A percentile compares a stretch with the other conserved stretches of the same genome.
These are phyloP conservation scores for Guaruba guarouba DNA, from an alignment of 2,113 vertebrate species.

Conservation along the genomic window DNA sequence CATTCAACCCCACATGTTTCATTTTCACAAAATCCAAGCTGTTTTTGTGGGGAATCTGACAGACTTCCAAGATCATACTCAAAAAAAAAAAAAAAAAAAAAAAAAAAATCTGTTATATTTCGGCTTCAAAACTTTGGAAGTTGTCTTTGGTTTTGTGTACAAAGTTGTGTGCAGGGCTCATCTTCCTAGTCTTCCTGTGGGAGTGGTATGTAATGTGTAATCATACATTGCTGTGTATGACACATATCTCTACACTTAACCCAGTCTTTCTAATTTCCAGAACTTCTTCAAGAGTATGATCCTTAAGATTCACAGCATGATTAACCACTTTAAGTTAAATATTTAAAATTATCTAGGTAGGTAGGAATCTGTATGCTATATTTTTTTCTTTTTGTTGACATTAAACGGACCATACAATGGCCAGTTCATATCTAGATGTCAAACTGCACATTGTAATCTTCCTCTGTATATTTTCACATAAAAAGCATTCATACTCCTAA, in stretches of 20 bases:
- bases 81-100: not conserved
- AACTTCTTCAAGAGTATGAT: not conserved
- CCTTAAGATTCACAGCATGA: not conserved
- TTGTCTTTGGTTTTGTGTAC: not conserved
- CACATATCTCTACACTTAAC: not conserved
- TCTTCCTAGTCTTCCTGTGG: not conserved
- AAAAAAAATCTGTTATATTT: not conserved
- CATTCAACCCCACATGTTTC: not conserved
- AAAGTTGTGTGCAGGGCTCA: not conserved
- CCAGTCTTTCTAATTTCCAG: not conserved
- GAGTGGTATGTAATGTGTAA: not conserved
- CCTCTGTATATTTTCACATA: not conserved
- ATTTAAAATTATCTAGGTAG: not conserved
- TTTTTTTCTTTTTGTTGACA: not conserved
- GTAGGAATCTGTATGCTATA: not conserved
- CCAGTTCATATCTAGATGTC: not conserved
- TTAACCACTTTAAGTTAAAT: not conserved
- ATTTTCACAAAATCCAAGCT: not conserved
- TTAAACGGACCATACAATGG: not conserved
- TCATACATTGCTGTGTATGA: not conserved
- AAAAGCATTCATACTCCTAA: not conserved
- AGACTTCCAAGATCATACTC: not conserved
- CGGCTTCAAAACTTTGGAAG: not conserved
- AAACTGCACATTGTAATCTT: not conserved
- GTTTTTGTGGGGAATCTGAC: not conserved